Evolutionary conservation across 2,797 vertebrate genomes (phyloP).

Genomic region (Alosa sapidissima): DNA sequence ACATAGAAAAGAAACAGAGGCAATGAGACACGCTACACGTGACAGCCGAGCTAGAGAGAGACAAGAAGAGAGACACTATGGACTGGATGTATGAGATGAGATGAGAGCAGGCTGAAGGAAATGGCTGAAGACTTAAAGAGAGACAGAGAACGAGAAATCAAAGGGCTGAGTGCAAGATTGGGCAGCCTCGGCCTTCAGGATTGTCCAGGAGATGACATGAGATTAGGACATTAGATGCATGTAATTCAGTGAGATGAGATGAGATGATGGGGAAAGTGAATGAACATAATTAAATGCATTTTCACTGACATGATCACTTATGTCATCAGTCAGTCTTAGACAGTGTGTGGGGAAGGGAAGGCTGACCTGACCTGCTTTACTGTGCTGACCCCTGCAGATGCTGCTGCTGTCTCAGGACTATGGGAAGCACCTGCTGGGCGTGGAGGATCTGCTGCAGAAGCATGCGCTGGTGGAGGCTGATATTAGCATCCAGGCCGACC

Average conservation of each 20-base stretch:
- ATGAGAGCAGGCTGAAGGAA: neutral
- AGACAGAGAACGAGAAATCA: slow-evolving; percentile 3
- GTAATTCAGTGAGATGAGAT: neutral
- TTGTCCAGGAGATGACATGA: neutral
- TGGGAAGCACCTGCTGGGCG: slow-evolving; percentile 93
- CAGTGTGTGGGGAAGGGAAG: neutral
- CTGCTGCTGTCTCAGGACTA: slow-evolving; percentile 96
- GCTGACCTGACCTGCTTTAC: neutral
- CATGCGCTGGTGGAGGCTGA: slow-evolving; percentile 95
- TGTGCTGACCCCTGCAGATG: slow-evolving; percentile 73
- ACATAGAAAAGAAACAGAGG: too few relatives aligned
- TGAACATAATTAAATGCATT: neutral
- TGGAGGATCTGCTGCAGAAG: slow-evolving; percentile 96
- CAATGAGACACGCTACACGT: too few relatives aligned
- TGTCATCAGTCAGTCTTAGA: neutral
- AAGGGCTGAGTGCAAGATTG: too few relatives aligned
- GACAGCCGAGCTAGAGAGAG: neutral
- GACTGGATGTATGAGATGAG: neutral
- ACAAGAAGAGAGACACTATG: neutral
- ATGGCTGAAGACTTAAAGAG: neutral
- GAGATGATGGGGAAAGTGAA: neutral
- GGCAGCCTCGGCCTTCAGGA: neutral
- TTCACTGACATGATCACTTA: neutral
- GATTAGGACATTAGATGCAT: neutral
- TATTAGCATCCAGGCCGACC: slow-evolving; percentile 90